Conservation (phyloP, 1,140 invertebrate genomes). For the Microvelia longipes region DNA sequence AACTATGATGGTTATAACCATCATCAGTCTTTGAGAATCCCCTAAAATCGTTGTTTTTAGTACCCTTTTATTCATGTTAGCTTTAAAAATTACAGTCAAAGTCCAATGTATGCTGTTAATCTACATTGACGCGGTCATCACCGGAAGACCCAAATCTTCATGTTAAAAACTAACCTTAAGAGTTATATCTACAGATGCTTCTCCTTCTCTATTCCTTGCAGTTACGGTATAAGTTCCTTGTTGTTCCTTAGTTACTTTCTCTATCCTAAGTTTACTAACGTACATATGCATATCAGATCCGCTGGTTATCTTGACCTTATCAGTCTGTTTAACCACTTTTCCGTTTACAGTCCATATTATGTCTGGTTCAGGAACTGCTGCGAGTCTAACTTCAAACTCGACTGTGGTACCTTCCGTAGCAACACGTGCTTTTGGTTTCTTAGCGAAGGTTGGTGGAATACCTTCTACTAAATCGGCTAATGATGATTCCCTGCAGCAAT, state of each 20-base stretch:
- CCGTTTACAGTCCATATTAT: constrained; percentile 68
- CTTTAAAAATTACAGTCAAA: too few relatives aligned
- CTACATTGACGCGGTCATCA: too few relatives aligned
- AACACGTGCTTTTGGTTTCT: constrained; percentile 66
- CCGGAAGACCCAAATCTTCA: too few relatives aligned
- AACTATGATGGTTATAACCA: too few relatives aligned
- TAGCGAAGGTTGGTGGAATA: constrained; percentile 81
- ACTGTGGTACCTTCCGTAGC: constrained; percentile 65
- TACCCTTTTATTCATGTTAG: too few relatives aligned
- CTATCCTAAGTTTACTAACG: constrained; percentile 61
- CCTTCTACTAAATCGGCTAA: constrained; percentile 79
- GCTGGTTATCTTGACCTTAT: constrained; percentile 50
- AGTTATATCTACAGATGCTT: constrained; percentile 62
- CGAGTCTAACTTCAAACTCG: constrained; percentile 65
- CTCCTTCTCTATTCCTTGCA: constrained; percentile 78
- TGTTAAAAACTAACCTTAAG: constrained; percentile 43
- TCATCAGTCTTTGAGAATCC: too few relatives aligned
- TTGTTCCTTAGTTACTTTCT: constrained; percentile 53
- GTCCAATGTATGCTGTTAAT: too few relatives aligned
- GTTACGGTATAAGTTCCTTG: constrained; percentile 77
- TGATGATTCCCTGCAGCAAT: constrained; percentile 55
- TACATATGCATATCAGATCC: constrained; percentile 84
- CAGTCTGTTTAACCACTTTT: constrained; percentile 47
- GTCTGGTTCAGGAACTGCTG: constrained; percentile 79
- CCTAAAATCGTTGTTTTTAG: too few relatives aligned